Evolutionary conservation across 2,797 vertebrate species (phyloP).

Genomic region (Triplophysa bombifrons): DNA sequence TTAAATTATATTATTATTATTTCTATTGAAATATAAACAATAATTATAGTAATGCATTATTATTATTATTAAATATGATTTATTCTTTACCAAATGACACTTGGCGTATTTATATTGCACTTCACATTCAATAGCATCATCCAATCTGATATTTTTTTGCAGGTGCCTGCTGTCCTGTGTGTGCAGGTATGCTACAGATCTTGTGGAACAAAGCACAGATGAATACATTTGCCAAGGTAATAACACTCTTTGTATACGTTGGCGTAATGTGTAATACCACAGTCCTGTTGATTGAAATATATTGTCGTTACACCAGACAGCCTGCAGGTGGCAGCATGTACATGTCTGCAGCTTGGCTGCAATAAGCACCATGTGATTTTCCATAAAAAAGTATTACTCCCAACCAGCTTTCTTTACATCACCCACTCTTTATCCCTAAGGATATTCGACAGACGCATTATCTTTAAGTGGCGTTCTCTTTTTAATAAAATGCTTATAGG

Average conservation of each 20-base stretch:
- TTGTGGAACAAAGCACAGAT: slow-evolving; percentile 92
- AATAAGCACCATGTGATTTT: background rate
- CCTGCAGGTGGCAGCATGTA: slow-evolving; percentile 45
- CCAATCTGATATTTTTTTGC: slow-evolving; percentile 7
- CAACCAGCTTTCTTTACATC: background rate
- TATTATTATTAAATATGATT: too few relatives aligned
- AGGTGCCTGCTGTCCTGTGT: slow-evolving; percentile 96
- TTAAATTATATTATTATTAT: too few relatives aligned
- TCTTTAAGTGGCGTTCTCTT: background rate
- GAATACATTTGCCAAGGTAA: slow-evolving; percentile 91
- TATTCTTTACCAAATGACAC: too few relatives aligned
- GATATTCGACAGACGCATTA: background rate
- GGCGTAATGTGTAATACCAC: too few relatives aligned
- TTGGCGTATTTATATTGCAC: too few relatives aligned
- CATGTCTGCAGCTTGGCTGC: background rate
- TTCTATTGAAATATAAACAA: too few relatives aligned
- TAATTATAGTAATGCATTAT: too few relatives aligned
- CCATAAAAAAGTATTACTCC: background rate
- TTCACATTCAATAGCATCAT: background rate
- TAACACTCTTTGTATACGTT: background rate
- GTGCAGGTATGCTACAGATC: slow-evolving; percentile 93
- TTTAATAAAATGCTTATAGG: background rate
- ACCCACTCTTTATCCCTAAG: background rate
- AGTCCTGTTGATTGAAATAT: background rate
- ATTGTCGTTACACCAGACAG: background rate